phyloP scores from a whole-genome alignment of 1,140 invertebrate species.

The Drosophila sp. region DNA sequence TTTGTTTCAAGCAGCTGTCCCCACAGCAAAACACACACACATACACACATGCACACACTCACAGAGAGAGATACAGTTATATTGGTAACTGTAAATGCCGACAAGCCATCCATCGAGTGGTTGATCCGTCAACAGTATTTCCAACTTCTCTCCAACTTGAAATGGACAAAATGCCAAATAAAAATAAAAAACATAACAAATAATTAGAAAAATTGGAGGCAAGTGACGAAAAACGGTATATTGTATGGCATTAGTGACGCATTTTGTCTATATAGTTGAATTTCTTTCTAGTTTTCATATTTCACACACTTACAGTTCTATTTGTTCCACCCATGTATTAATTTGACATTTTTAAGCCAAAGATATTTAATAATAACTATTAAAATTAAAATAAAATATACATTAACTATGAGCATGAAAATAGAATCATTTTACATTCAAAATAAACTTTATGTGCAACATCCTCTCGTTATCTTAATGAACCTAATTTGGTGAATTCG shows the following conservation, averaged over 20 bases:
- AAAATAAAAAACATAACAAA: conserved; percentile 7
- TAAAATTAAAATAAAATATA: too few species aligned
- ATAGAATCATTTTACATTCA: too few species aligned
- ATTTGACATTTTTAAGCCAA: too few species aligned
- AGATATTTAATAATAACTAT: too few species aligned
- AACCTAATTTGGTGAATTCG: too few species aligned
- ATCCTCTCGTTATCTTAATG: too few species aligned
- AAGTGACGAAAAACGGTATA: conserved; percentile 10
- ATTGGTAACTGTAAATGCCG: conserved; percentile 37
- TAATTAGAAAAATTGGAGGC: conserved; percentile 48
- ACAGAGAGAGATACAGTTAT: not conserved
- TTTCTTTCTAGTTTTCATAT: too few species aligned
- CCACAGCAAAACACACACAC: conserved; percentile 28
- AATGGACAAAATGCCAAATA: conserved; percentile 59
- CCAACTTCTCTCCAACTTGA: conserved; percentile 40
- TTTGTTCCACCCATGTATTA: too few species aligned
- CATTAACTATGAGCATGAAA: too few species aligned
- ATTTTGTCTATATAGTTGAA: too few species aligned
- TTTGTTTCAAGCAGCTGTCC: conserved; percentile 76
- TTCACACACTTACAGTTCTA: too few species aligned
- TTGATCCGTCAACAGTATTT: conserved; percentile 58
- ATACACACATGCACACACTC: conserved; percentile 15
- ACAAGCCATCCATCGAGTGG: conserved; percentile 23
- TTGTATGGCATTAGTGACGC: not conserved
- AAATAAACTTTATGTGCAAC: too few species aligned